Base-by-base conservation (phyloP, 1,140 invertebrate genomes). In the Nasonia longicornis region DNA sequence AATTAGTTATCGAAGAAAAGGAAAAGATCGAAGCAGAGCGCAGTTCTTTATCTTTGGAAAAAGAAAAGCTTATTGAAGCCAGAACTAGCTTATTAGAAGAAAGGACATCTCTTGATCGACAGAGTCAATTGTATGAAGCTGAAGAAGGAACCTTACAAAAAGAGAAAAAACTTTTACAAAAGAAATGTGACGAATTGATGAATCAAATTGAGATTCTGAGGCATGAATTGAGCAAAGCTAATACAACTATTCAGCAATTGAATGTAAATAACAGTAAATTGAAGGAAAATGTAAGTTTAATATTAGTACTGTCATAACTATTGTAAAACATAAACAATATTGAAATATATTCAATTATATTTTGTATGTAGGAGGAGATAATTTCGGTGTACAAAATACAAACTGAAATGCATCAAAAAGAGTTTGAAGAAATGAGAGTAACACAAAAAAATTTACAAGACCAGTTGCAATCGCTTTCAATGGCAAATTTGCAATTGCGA, bases 61-160 rank as follows among this genome's bases (percentile, higher is more conserved):
- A 66, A 64, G 64, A 86, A 71, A 48, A 73, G 16, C 38, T 89
- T 8, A 42, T 75, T 8, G 78, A 82, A 14, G 84, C 87, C 14
- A 86, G 78, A 38, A 58, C 80, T n/a, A 84, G 64, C 67, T 64
- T 89, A 8, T 79, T 84, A 0, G 81, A 85, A 69, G 87, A 89
- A 64, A 88, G 84, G 73, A 83, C 84, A 8, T 88, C 86, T 14
- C 79, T 89, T 8, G 85, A 88, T 80, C 83, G 83, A 12, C 86
- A 88, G 63, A 86, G 86, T 80, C 67, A 84, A 14, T 71, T 88
- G 22, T 87, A 87, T 38, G 86, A 88, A 77, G 81, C 31, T 63
- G 80, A 88, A 67, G 75, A 84, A 38, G 85, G 83, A 79, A 79
- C 79, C 4, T 77, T 85, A 35, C 75, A 83, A 20, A 83, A 80